Percentiles rank a stretch among this genome's conserved stretches.
phyloP scores from a whole-genome alignment of 2,797 vertebrate species.

The Sebastes iracundus region DNA sequence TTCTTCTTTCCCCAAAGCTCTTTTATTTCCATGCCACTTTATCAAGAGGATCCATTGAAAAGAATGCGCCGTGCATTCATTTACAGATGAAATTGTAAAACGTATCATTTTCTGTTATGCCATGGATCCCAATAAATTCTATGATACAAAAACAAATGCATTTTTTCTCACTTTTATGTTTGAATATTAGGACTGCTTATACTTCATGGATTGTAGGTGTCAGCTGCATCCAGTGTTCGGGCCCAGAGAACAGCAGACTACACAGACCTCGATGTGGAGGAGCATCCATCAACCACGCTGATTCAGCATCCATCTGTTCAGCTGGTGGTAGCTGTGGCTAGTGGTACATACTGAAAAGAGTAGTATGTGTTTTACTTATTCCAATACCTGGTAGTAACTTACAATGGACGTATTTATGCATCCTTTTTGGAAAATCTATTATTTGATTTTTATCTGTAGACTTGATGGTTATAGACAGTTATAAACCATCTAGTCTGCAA shows the following conservation, averaged over 20 bases:
- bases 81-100: slow-evolving; percentile 35
- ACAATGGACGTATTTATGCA: not conserved
- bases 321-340: not conserved
- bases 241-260: not conserved
- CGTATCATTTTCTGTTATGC: slow-evolving; percentile 39
- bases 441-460: too few relatives aligned
- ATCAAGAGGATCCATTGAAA: not conserved
- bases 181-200: not conserved
- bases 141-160: slow-evolving; percentile 18
- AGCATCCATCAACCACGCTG: not conserved
- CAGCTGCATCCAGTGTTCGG: not conserved
- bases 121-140: slow-evolving; percentile 66
- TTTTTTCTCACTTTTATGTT: not conserved
- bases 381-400: not conserved
- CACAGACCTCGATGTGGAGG: not conserved
- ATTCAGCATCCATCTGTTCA: not conserved
- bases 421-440: not conserved
- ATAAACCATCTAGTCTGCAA: not conserved
- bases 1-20: not conserved
- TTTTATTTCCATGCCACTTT: slow-evolving; percentile 23
- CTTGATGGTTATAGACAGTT: not conserved
- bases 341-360: too few relatives aligned
- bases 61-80: slow-evolving; percentile 16
- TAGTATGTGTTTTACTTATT: not conserved
- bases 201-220: not conserved